Base-by-base conservation (phyloP, 2,888 invertebrate genomes). In the Dynastes hyllus region DNA sequence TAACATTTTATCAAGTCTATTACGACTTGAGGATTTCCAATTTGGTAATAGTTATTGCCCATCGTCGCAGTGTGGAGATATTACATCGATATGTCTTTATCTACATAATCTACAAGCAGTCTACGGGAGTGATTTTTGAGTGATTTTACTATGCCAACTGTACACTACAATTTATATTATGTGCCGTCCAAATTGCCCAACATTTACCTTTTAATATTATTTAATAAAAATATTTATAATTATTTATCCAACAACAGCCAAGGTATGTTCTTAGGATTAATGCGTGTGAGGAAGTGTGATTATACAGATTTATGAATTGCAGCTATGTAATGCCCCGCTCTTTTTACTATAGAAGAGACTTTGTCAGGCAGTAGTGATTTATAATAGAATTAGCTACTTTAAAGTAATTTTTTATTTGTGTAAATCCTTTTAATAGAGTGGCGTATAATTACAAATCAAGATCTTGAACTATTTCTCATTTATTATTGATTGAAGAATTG, bases 311-410 rank as follows among this genome's bases (percentile, higher is more conserved):
- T 78, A 78, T 78, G 71, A 78, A 71, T 78, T 78, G 78, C 78
- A 82, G 81, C 81, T 83, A 81, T 82, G 81, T 83, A 84, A 84
- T 84, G 83, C 84, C 84, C 83, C 84, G 83, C 83, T 84, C 83
- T 84, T 79, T 81, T 82, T 82, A 83, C 82, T 83, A 81, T 84
- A 84, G 84, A 83, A 81, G 81, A 82, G 82, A 40, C 79, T 80
- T 80, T 78, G 80, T 79, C 80, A 76, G 29, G 76, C 77, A 81
- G 71, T 80, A 76, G 80, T 76, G 76, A 50, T 80, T 76, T 67
- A 51, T 67, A 55, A 77, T 77, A 53, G 9, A 16, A 51, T 27
- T 45, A 32, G 58, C 3, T 22, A 63, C 2, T n/a, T 53, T 53
- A 37, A 37, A 4, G 5, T n/a, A 16, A 9, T 13, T 8, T 77